These are phyloP conservation scores for Amphiprion clarkii DNA, from an alignment of 2,797 vertebrate species.

Conservation along the genomic window DNA sequence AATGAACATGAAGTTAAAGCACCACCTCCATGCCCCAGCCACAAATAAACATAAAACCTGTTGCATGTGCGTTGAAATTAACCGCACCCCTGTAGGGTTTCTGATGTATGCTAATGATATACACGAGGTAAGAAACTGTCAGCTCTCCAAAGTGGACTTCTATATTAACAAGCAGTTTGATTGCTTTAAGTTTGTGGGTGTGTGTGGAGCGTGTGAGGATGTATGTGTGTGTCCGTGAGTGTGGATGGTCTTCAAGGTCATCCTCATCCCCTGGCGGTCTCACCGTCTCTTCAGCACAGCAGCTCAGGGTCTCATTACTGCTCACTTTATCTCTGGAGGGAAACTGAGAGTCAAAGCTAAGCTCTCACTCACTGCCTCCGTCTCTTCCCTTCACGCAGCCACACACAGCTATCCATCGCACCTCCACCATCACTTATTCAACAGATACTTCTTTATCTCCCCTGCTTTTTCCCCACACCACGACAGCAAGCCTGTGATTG, in stretches of 20 bases:
- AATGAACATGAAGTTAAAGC: neutral
- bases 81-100: neutral
- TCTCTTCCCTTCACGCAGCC: slow-evolving; percentile 3
- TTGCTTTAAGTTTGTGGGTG: slow-evolving; percentile 15
- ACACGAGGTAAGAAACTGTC: slow-evolving; percentile 1
- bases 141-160: slow-evolving; percentile 3
- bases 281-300: slow-evolving; percentile 59
- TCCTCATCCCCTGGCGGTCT: slow-evolving; percentile 31
- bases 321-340: slow-evolving; percentile 73
- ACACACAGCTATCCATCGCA: slow-evolving; percentile 12
- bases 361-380: slow-evolving; percentile 47
- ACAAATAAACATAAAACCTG: neutral
- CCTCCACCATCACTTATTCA: slow-evolving; percentile 43
- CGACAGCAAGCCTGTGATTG: slow-evolving; percentile 56
- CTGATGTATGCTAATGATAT: slow-evolving; percentile 1
- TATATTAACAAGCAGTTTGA: slow-evolving; percentile 14
- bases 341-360: slow-evolving; percentile 52
- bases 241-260: slow-evolving; percentile 52
- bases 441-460: slow-evolving; percentile 45
- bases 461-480: slow-evolving; percentile 25
- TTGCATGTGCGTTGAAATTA: neutral
- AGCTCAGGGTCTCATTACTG: slow-evolving; percentile 78
- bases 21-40: neutral
- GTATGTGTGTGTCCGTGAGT: neutral
- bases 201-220: neutral